Evolutionary conservation across 2,113 vertebrate species (phyloP).

Genomic region (Phyllopteryx taeniolatus): DNA sequence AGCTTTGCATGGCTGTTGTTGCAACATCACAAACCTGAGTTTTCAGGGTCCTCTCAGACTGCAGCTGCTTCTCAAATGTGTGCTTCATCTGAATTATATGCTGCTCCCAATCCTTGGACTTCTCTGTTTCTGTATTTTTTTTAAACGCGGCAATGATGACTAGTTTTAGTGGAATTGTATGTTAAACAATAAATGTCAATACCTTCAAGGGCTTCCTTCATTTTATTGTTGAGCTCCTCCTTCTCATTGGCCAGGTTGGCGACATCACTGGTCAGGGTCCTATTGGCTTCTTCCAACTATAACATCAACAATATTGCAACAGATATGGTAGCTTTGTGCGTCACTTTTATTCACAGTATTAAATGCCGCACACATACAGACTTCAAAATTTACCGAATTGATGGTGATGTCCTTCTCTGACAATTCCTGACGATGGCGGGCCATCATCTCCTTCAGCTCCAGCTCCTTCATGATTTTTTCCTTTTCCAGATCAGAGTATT

Average conservation of each 20-base stretch:
- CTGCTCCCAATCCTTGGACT: conserved; percentile 83
- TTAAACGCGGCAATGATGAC: neutral
- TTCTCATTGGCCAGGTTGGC: conserved; percentile 97
- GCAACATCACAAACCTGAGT: conserved; percentile 77
- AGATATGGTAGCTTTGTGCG: neutral
- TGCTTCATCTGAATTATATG: conserved; percentile 82
- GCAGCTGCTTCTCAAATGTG: conserved; percentile 89
- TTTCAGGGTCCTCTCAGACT: conserved; percentile 92
- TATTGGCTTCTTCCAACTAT: conserved; percentile 95
- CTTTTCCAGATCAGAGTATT: conserved; percentile 97
- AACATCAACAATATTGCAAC: neutral
- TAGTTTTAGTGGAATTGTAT: neutral
- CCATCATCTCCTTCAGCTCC: conserved; percentile 99
- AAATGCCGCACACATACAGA: neutral
- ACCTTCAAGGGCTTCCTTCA: conserved; percentile 88
- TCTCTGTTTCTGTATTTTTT: conserved; percentile 75
- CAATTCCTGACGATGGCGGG: conserved; percentile 92
- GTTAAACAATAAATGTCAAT: conserved; percentile 24
- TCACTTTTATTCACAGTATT: neutral
- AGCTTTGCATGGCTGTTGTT: neutral
- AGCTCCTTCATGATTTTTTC: conserved; percentile 99
- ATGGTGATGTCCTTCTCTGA: conserved; percentile 93
- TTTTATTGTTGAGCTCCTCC: conserved; percentile 94
- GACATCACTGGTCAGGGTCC: conserved; percentile 91
- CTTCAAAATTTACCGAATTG: conserved; percentile 78